A percentile compares a stretch with the other conserved stretches of the same genome.
phyloP scores from a whole-genome alignment of 2,888 invertebrate genomes.

The Temnothorax unifasciatus region DNA sequence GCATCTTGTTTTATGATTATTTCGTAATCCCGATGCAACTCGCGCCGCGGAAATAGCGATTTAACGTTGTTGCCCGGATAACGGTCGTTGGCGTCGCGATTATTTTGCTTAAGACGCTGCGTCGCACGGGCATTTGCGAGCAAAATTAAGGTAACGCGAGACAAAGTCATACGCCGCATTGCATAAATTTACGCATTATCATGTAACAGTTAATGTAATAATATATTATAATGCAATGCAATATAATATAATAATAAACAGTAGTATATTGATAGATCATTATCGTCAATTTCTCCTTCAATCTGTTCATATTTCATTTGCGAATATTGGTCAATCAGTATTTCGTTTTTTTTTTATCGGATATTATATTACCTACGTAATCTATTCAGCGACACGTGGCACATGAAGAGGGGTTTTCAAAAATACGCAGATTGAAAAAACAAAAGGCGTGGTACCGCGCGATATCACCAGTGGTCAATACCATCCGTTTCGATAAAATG shows the following conservation, averaged over 20 bases:
- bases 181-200: not conserved
- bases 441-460: constrained; percentile 6
- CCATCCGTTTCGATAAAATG: constrained; percentile 14
- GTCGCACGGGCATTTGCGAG: not conserved
- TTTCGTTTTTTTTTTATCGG: not conserved
- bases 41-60: not conserved
- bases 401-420: constrained; percentile 10
- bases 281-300: not conserved
- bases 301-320: not conserved
- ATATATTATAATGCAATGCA: not conserved
- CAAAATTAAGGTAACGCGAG: not conserved
- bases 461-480: constrained; percentile 20
- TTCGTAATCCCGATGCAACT: not conserved
- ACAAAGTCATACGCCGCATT: not conserved
- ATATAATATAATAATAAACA: not conserved
- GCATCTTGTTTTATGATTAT: constrained; percentile 31
- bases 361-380: constrained; percentile 27
- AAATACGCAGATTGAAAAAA: constrained; percentile 26
- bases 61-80: not conserved
- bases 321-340: not conserved
- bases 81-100: not conserved
- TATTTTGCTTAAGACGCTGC: not conserved
- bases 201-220: not conserved
- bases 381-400: constrained; percentile 24
- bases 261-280: not conserved